These are phyloP conservation scores for Hyperoplus immaculatus DNA, from an alignment of 2,797 vertebrate species.

Conservation along the genomic window DNA sequence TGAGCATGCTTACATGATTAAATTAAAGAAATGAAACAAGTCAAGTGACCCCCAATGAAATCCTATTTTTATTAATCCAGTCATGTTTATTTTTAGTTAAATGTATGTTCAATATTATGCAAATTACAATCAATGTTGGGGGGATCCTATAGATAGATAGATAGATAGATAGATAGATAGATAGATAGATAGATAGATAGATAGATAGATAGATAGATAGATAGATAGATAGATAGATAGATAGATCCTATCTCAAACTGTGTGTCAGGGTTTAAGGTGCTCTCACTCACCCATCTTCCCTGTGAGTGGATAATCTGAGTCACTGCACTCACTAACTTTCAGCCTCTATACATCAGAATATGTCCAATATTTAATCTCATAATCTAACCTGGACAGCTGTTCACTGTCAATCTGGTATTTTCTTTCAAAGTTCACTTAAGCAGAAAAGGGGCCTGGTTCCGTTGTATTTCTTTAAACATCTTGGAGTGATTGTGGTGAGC, in stretches of 20 bases:
- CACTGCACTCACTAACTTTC: constrained; percentile 44
- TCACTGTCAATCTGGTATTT: constrained; percentile 42
- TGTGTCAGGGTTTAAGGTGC: constrained; percentile 36
- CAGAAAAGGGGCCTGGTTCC: constrained; percentile 70
- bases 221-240: too few relatives aligned
- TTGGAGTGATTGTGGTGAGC: constrained; percentile 70
- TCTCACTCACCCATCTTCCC: constrained; percentile 13
- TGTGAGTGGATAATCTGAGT: constrained; percentile 54
- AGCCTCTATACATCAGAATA: constrained; percentile 57
- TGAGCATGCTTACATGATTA: neutral
- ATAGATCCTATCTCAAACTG: neutral
- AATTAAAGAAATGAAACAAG: neutral
- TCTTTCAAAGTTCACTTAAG: constrained; percentile 63
- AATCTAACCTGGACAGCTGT: constrained; percentile 64
- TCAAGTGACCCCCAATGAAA: neutral
- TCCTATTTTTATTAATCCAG: neutral
- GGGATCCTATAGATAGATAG: too few relatives aligned
- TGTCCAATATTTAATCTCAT: constrained; percentile 66
- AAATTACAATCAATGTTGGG: neutral
- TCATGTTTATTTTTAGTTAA: neutral
- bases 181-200: too few relatives aligned
- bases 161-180: too few relatives aligned
- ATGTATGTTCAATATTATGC: neutral
- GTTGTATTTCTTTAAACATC: constrained; percentile 64
- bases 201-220: too few relatives aligned